Evolutionary conservation across 2,888 invertebrate species (phyloP).

Genomic region (Thereva unica): DNA sequence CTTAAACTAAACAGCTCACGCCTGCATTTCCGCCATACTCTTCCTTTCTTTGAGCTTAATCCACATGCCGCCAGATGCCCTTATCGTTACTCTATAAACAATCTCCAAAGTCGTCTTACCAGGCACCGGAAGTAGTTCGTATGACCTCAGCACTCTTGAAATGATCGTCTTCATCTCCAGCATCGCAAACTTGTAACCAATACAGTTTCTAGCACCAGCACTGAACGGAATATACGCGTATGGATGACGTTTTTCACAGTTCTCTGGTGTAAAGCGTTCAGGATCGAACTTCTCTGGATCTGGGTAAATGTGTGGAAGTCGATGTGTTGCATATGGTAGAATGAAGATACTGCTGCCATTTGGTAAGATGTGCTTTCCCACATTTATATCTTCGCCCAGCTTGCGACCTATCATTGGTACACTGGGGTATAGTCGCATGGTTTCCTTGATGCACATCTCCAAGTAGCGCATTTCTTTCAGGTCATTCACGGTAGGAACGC

Average conservation of each 20-base stretch:
- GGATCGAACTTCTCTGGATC: conserved; percentile 64
- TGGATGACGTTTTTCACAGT: conserved; percentile 60
- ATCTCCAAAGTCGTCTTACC: conserved; percentile 60
- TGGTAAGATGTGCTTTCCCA: conserved; percentile 60
- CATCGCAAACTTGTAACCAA: conserved; percentile 65
- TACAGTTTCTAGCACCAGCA: conserved; percentile 63
- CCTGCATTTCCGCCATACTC: conserved; percentile 10
- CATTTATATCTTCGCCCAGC: conserved; percentile 54
- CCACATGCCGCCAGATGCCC: conserved; percentile 65
- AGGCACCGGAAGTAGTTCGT: conserved; percentile 58
- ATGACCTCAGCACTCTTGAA: conserved; percentile 61
- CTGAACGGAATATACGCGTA: conserved; percentile 66
- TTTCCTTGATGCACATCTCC: conserved; percentile 72
- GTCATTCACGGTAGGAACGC: conserved; percentile 62
- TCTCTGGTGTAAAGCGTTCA: conserved; percentile 62
- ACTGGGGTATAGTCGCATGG: conserved; percentile 61
- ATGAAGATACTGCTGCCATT: conserved; percentile 63
- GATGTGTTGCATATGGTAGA: conserved; percentile 63
- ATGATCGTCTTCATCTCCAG: conserved; percentile 66
- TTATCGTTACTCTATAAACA: conserved; percentile 62
- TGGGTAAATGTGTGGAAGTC: conserved; percentile 62
- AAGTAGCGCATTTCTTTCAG: conserved; percentile 67
- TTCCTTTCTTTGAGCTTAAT: conserved; percentile 58
- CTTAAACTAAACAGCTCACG: too few species aligned
- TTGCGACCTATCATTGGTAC: conserved; percentile 56